A percentile compares a stretch with the other conserved stretches of the same genome.
These are phyloP conservation scores for Anhinga rufa DNA, from an alignment of 2,113 vertebrate species.

Conservation along the genomic window DNA sequence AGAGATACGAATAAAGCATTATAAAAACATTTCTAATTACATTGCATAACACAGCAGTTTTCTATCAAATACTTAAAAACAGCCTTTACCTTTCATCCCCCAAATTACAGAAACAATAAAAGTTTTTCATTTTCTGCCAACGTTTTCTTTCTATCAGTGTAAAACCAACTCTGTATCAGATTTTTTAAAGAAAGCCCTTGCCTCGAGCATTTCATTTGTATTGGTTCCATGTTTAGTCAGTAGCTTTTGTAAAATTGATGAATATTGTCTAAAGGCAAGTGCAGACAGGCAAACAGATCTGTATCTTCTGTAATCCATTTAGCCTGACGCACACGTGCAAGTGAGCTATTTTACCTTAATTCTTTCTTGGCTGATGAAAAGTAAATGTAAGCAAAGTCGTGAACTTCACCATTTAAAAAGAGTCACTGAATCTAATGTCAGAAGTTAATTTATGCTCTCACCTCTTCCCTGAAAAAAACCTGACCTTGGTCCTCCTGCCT, in stretches of 20 bases:
- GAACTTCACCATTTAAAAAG: constrained; percentile 59
- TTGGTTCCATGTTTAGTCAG: constrained; percentile 59
- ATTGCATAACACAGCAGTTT: background rate
- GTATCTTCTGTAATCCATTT: constrained; percentile 78
- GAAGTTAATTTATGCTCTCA: constrained; percentile 54
- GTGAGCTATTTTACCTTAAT: constrained; percentile 61
- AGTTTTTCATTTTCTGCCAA: constrained; percentile 43
- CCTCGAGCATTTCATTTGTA: constrained; percentile 61
- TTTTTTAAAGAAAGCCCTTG: constrained; percentile 33
- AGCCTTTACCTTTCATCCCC: constrained; percentile 24
- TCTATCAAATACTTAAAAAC: background rate
- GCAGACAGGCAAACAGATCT: constrained; percentile 79
- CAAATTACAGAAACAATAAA: background rate
- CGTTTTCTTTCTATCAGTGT: background rate
- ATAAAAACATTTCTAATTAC: background rate
- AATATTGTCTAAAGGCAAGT: constrained; percentile 78
- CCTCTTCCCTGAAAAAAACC: constrained; percentile 32
- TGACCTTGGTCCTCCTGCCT: constrained; percentile 33
- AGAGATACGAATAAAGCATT: background rate
- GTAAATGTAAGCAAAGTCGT: constrained; percentile 61
- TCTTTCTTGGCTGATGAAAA: constrained; percentile 72
- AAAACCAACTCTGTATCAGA: constrained; percentile 34
- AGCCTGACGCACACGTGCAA: constrained; percentile 53
- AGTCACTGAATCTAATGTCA: constrained; percentile 45
- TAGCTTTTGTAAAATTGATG: constrained; percentile 77